Percentiles rank a stretch among this genome's conserved stretches.
phyloP scores from a whole-genome alignment of 1,140 invertebrate species.

The Mycetomoellerius zeteki region DNA sequence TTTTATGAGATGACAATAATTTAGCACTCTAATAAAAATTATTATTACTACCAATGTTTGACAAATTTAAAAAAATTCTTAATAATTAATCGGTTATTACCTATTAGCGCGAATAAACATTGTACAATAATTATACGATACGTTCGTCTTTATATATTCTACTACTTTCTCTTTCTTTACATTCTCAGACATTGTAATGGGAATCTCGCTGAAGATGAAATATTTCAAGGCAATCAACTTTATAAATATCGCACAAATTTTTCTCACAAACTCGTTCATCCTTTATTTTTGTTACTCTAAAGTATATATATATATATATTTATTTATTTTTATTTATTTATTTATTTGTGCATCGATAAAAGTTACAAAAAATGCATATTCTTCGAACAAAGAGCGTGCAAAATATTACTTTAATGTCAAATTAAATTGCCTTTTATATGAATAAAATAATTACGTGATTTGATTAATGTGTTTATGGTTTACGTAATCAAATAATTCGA shows the following conservation, averaged over 20 bases:
- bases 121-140: not conserved
- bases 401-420: not conserved
- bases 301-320: too few species aligned
- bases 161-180: not conserved
- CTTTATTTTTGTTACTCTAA: not conserved
- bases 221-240: constrained; percentile 47
- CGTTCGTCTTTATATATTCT: not conserved
- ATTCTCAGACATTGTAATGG: not conserved
- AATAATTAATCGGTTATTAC: not conserved
- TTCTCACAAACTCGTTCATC: not conserved
- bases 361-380: too few species aligned
- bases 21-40: not conserved
- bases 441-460: not conserved
- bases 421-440: not conserved
- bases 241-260: not conserved
- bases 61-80: not conserved
- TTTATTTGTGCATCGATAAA: too few species aligned
- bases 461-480: not conserved
- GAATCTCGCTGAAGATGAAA: not conserved
- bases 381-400: not conserved
- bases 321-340: too few species aligned
- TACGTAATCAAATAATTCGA: not conserved
- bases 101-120: not conserved
- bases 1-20: not conserved
- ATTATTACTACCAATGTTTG: not conserved